Conservation (phyloP, 2,888 invertebrate genomes). For the Chirona hameri region DNA sequence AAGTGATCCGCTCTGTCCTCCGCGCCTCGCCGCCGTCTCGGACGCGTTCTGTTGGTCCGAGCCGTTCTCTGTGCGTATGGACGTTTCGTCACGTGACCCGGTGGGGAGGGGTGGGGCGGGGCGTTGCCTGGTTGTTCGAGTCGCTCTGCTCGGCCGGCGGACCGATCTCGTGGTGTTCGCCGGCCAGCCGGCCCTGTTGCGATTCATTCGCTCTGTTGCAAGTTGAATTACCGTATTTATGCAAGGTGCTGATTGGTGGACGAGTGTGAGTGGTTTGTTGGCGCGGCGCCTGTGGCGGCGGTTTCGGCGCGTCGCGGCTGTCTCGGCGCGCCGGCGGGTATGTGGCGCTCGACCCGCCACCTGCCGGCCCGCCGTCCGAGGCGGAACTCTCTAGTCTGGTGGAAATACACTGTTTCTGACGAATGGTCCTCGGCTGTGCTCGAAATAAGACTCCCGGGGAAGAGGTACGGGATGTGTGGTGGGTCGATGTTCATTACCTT, state of each 20-base stretch:
- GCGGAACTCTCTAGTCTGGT: not conserved
- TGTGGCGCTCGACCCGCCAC: not conserved
- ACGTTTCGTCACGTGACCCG: not conserved
- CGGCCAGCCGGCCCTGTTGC: not conserved
- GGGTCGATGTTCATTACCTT: too few species aligned
- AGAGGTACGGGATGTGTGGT: too few species aligned
- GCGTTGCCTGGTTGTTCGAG: not conserved
- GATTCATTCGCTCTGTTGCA: conserved; percentile 10
- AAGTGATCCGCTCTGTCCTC: conserved; percentile 51
- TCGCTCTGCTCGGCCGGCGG: not conserved
- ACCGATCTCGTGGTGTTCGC: not conserved
- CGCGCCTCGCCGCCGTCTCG: not conserved
- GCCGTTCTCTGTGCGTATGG: not conserved
- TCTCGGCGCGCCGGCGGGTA: not conserved
- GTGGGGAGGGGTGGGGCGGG: not conserved
- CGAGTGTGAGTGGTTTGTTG: not conserved
- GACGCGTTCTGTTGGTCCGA: not conserved
- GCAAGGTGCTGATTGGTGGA: not conserved
- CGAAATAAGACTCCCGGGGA: too few species aligned
- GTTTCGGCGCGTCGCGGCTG: not conserved
- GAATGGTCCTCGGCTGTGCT: not conserved
- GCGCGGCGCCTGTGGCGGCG: not conserved
- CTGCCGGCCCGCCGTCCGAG: not conserved
- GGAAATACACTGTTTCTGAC: not conserved
- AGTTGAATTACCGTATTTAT: conserved; percentile 26